These are phyloP conservation scores for Phorcus lineatus DNA, from an alignment of 2,888 invertebrate genomes.

Conservation along the genomic window DNA sequence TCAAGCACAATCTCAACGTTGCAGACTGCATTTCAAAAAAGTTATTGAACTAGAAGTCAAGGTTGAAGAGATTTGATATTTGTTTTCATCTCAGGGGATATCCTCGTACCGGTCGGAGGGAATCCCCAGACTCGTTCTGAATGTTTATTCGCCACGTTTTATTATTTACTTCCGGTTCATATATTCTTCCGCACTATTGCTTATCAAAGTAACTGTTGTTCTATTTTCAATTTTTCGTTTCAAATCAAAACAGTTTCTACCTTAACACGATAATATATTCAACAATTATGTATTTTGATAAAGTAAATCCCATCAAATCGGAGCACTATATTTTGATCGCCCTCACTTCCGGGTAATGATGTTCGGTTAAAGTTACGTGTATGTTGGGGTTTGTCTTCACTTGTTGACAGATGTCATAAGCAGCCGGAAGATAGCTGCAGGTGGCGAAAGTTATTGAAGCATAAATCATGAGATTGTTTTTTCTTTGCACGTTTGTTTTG, in stretches of 20 bases:
- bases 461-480: slow-evolving; percentile 16
- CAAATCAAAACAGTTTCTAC: too few species aligned
- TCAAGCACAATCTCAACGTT: too few species aligned
- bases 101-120: slow-evolving; percentile 9
- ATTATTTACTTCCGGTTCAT: not conserved
- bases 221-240: too few species aligned
- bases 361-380: not conserved
- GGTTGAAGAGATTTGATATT: not conserved
- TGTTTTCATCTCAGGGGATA: not conserved
- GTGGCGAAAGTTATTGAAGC: not conserved
- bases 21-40: too few species aligned
- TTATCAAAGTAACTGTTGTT: too few species aligned
- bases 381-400: not conserved
- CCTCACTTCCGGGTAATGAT: not conserved
- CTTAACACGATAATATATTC: too few species aligned
- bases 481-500: slow-evolving; percentile 11
- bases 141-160: not conserved
- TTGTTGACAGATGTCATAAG: slow-evolving; percentile 1
- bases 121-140: slow-evolving; percentile 11
- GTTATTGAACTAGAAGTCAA: too few species aligned
- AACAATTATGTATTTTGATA: too few species aligned
- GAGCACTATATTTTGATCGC: not conserved
- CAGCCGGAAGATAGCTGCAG: not conserved
- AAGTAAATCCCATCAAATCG: not conserved
- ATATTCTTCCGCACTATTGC: not conserved